Evolutionary conservation across 2,888 invertebrate genomes (phyloP).

Genomic region (Lepidocyrtinus sp.): DNA sequence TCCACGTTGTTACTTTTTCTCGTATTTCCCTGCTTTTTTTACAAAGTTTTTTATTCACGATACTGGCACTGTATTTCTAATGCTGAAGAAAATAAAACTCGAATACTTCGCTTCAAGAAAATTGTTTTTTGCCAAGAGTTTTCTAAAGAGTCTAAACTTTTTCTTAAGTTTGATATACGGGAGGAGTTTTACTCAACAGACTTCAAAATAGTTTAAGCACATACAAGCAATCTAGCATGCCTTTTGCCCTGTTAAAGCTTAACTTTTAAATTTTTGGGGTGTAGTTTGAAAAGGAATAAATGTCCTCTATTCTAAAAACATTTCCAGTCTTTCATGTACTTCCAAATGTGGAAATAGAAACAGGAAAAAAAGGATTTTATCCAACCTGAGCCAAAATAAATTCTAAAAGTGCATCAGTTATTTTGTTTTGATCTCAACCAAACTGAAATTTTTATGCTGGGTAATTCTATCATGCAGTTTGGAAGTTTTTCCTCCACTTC

Average conservation of each 20-base stretch:
- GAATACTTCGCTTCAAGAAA: slow-evolving; percentile 3
- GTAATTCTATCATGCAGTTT: slow-evolving; percentile 47
- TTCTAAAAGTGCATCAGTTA: slow-evolving; percentile 16
- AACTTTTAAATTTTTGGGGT: slow-evolving; percentile 9
- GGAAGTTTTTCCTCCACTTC: slow-evolving; percentile 24
- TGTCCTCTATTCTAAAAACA: slow-evolving; percentile 1
- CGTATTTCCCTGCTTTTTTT: neutral
- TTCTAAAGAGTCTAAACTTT: slow-evolving; percentile 7
- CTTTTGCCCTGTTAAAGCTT: neutral
- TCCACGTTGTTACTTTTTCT: slow-evolving; percentile 14
- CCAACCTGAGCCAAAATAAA: neutral
- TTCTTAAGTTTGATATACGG: neutral
- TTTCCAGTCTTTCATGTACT: too few relatives aligned
- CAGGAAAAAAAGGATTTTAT: too few relatives aligned
- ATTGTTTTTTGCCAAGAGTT: slow-evolving; percentile 5
- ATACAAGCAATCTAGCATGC: neutral
- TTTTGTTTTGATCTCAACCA: slow-evolving; percentile 15
- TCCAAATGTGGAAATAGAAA: too few relatives aligned
- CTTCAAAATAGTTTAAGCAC: neutral
- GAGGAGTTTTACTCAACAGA: neutral
- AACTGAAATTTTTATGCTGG: slow-evolving; percentile 38
- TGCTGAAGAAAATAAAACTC: neutral
- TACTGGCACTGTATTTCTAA: neutral
- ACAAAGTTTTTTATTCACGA: neutral
- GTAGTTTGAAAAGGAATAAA: slow-evolving; percentile 2